Evolutionary conservation across 2,797 vertebrate genomes (phyloP), one percentile per base, ranked within the genome.

Genomic region (Coendou prehensilis): DNA sequence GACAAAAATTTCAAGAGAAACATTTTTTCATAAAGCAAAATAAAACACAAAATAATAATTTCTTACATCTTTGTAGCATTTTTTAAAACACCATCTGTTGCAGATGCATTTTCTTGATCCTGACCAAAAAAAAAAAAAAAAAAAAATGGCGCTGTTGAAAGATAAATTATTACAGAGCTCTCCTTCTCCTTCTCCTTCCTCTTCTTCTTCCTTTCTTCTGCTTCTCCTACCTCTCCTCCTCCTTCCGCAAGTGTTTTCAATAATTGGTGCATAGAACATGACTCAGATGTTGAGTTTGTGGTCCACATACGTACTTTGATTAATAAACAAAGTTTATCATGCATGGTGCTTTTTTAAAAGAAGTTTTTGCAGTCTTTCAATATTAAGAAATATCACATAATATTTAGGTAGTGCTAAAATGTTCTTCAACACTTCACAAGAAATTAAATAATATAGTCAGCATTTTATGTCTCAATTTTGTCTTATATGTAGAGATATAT

Each of bases 341-440:
- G 15, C 23, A 75, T 41, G 6, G 1, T 26, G 1, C n/a, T 91
- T 80, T 93, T 61, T n/a, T 61, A 89, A 93, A 75, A n/a, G 7
- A 86, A 76, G 5, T 2, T 91, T 89, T 83, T 71, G 8, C 1
- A 56, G 93, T 47, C 17, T 9, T 59, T 73, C 56, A 87, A n/a
- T 45, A 11, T 85, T 75, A 54, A 73, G 30, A 75, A 79, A 93
- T 54, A 78, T 41, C 11, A 71, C 23, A 82, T 61, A 91, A 92
- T 56, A 86, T n/a, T 89, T 82, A 15, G 22, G 26, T 81, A 23
- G n/a, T 87, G 30, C 87, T 52, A 89, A 90, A 87, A 69, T 85
- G 8, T 61, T 91, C 15, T 78, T 75, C 37, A 69, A 6, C 30
- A 67, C 54, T 85, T 73, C 79, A 81, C 52, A 85, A 54, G 2